phyloP scores from a whole-genome alignment of 2,113 vertebrate species.

The Cyprinodon brontotheroides region DNA sequence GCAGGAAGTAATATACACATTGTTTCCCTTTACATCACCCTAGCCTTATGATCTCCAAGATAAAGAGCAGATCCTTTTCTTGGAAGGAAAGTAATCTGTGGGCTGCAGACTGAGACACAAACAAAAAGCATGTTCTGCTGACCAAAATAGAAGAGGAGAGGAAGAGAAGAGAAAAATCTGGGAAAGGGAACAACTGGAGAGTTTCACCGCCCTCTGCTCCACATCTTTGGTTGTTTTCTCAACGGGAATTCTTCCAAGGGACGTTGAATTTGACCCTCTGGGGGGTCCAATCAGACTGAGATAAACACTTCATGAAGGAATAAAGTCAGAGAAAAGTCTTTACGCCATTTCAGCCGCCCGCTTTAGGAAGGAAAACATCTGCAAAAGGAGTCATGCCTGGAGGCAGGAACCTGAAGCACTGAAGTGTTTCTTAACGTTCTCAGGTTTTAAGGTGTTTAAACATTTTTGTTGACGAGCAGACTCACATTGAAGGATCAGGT shows the following conservation, averaged over 20 bases:
- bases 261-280: slow-evolving; percentile 52
- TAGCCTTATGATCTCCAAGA: slow-evolving; percentile 68
- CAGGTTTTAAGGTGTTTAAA: slow-evolving; percentile 9
- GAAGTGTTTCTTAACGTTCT: slow-evolving; percentile 27
- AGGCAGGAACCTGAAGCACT: slow-evolving; percentile 40
- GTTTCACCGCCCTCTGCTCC: slow-evolving; percentile 53
- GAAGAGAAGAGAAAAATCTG: slow-evolving; percentile 62
- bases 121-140: slow-evolving; percentile 67
- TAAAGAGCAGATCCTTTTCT: slow-evolving; percentile 68
- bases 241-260: slow-evolving; percentile 71
- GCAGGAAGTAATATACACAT: slow-evolving; percentile 65
- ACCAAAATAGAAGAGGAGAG: slow-evolving; percentile 64
- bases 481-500: slow-evolving; percentile 13
- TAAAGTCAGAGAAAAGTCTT: slow-evolving; percentile 59
- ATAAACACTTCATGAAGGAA: slow-evolving; percentile 53
- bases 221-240: slow-evolving; percentile 64
- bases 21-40: slow-evolving; percentile 56
- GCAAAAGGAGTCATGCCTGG: slow-evolving; percentile 24
- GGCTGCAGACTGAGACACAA: slow-evolving; percentile 58
- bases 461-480: background rate
- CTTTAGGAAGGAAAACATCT: slow-evolving; percentile 48
- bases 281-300: slow-evolving; percentile 67
- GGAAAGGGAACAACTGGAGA: slow-evolving; percentile 39
- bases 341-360: slow-evolving; percentile 34
- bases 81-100: slow-evolving; percentile 63